Evolutionary conservation across 2,113 vertebrate genomes (phyloP).

Genomic region (Prunella fulvescens): DNA sequence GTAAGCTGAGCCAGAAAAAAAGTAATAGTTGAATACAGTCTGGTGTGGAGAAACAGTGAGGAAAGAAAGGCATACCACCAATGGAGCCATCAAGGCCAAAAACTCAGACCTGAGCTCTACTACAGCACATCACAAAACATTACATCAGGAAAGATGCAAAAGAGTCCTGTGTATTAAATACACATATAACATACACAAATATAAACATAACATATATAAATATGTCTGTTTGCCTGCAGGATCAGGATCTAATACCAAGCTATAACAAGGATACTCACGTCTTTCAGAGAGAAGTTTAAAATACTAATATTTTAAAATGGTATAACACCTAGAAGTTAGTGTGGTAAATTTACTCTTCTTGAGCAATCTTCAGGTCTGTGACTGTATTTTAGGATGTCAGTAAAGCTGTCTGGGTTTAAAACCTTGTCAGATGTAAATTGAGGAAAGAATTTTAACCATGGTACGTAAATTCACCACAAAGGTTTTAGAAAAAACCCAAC

Average conservation of each 20-base stretch:
- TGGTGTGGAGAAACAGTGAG: neutral
- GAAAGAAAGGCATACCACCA: neutral
- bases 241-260: neutral
- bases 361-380: neutral
- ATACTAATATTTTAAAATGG: neutral
- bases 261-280: accelerated
- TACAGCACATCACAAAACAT: neutral
- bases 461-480: neutral
- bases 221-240: neutral
- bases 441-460: neutral
- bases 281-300: neutral
- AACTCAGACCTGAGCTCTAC: neutral
- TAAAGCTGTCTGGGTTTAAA: neutral
- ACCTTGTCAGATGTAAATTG: neutral
- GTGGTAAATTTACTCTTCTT: neutral
- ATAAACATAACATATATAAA: neutral
- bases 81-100: accelerated
- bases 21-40: neutral
- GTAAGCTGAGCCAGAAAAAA: neutral
- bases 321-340: neutral
- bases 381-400: neutral
- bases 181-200: neutral
- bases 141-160: neutral
- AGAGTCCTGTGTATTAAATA: neutral
- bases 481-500: neutral